Conservation (phyloP, 92 coral and sea anemone species). For the Metridium senile region DNA sequence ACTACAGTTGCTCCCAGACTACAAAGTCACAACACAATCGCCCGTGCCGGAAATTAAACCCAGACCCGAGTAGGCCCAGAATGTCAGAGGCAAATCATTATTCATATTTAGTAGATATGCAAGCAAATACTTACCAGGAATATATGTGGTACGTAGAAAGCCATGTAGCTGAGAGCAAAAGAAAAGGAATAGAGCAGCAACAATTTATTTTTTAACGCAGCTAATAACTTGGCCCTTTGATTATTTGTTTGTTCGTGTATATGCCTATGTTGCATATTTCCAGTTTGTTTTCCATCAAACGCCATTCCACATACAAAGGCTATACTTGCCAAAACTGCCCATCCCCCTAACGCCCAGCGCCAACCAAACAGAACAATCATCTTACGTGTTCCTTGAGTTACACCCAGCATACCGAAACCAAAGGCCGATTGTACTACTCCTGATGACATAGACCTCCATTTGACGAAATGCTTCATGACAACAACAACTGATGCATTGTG, state of each 20-base stretch:
- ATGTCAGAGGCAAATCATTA: no score
- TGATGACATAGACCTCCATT: slow-evolving; percentile 58
- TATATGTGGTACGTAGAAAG: slow-evolving; percentile 27
- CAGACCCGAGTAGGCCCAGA: no score
- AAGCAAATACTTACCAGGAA: slow-evolving; percentile 32
- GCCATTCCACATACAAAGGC: slow-evolving; percentile 25
- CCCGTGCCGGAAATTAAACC: no score
- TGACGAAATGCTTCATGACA: slow-evolving; percentile 49
- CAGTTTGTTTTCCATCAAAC: slow-evolving; percentile 19
- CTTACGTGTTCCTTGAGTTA: slow-evolving; percentile 43
- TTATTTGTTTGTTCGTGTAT: background rate
- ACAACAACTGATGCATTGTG: slow-evolving; percentile 30
- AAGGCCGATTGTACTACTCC: slow-evolving; percentile 55
- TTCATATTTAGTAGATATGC: no score
- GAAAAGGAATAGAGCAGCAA: slow-evolving; percentile 43
- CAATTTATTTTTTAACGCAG: slow-evolving; percentile 22
- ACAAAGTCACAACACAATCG: no score
- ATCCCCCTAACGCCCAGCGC: slow-evolving; percentile 52
- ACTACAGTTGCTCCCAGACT: no score
- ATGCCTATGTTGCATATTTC: background rate
- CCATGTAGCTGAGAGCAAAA: slow-evolving; percentile 29
- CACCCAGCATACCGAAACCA: slow-evolving; percentile 48
- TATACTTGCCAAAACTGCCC: slow-evolving; percentile 33
- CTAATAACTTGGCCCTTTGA: background rate
- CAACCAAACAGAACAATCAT: slow-evolving; percentile 44